Evolutionary conservation across 2,888 invertebrate species (phyloP).

Genomic region (Electrophaes corylata): DNA sequence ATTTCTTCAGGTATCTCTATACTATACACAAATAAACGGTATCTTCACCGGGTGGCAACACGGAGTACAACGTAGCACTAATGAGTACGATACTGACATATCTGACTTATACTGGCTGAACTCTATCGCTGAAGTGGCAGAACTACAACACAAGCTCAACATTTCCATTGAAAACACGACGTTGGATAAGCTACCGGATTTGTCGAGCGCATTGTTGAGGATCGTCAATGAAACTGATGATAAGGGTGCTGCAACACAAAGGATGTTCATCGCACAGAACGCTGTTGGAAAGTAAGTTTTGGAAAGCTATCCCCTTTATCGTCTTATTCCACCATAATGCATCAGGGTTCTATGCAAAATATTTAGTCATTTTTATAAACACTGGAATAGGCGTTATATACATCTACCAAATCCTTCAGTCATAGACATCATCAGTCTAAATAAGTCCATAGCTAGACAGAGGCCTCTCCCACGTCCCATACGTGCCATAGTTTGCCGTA

Average conservation of each 20-base stretch:
- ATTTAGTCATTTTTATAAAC: too few relatives aligned
- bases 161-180: constrained; percentile 65
- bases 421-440: too few relatives aligned
- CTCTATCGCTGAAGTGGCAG: constrained; percentile 89
- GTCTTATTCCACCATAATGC: too few relatives aligned
- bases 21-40: constrained; percentile 91
- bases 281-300: constrained; percentile 87
- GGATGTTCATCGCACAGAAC: constrained; percentile 91
- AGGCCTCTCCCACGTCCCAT: too few relatives aligned
- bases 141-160: constrained; percentile 84
- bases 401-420: too few relatives aligned
- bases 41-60: constrained; percentile 90
- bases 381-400: too few relatives aligned
- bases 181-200: constrained; percentile 60
- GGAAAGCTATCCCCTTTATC: too few relatives aligned
- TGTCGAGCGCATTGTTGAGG: constrained; percentile 87
- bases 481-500: too few relatives aligned
- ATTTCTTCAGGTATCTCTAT: constrained; percentile 85
- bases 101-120: constrained; percentile 90
- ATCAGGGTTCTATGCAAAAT: too few relatives aligned
- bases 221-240: constrained; percentile 77
- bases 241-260: constrained; percentile 60
- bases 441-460: too few relatives aligned
- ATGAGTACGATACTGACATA: constrained; percentile 83
- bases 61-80: constrained; percentile 86